phyloP scores from a whole-genome alignment of 2,888 invertebrate genomes.

The Ptilodon capucinus region DNA sequence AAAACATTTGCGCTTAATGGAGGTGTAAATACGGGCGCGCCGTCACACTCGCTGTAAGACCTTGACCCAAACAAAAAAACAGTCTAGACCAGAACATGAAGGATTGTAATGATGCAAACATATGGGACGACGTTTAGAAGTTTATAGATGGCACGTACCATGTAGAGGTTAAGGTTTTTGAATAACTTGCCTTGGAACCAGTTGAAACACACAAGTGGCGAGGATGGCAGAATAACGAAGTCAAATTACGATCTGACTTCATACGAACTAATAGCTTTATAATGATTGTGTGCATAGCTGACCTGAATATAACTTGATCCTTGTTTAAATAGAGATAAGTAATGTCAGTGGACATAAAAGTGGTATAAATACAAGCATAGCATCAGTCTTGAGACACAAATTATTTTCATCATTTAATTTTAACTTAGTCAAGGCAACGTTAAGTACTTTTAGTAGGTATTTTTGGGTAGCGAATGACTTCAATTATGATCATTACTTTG shows the following conservation, averaged over 20 bases:
- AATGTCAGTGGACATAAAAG: slow-evolving; percentile 1
- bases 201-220: background rate
- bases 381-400: background rate
- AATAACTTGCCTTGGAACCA: background rate
- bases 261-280: slow-evolving; percentile 13
- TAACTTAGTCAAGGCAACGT: no score
- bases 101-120: slow-evolving; percentile 21
- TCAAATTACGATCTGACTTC: background rate
- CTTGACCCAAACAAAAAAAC: slow-evolving; percentile 60
- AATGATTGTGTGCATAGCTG: slow-evolving; percentile 24
- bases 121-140: slow-evolving; percentile 15
- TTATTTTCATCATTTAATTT: no score
- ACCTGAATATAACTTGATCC: slow-evolving; percentile 25
- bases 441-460: no score
- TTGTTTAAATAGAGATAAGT: slow-evolving; percentile 23
- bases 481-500: no score
- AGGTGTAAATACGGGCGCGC: slow-evolving; percentile 67
- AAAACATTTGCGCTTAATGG: slow-evolving; percentile 66
- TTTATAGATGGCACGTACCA: slow-evolving; percentile 3
- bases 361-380: background rate
- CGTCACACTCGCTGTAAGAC: slow-evolving; percentile 51
- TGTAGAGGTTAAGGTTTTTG: slow-evolving; percentile 15
- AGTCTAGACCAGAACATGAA: slow-evolving; percentile 30
- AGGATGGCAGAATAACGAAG: background rate
- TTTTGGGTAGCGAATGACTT: no score